Evolutionary conservation across 2,888 invertebrate species (phyloP), one percentile per base, ranked within the genome.

Genomic region (Megastigmus dorsalis): DNA sequence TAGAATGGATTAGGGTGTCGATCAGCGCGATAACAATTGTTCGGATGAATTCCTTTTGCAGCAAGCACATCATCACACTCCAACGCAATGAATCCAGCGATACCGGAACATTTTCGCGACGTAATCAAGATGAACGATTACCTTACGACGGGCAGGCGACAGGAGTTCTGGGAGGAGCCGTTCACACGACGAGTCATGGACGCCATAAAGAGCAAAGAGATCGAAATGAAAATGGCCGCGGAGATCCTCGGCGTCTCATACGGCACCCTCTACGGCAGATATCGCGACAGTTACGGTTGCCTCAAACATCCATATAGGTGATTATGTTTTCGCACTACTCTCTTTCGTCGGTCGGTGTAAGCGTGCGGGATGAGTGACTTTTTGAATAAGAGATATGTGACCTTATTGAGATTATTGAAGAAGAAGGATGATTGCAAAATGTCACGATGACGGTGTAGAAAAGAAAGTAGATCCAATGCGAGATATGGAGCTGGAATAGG

Each of bases 211-310:
- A 93, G 95, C 78, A 96, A 96, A 88, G 95, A 95, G 89, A 88
- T 97, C 84, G 96, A 97, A 89, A 96, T 97, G 96, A 97, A 97
- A 89, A 95, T 95, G 80, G 96, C 95, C 2, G 96, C 96, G 1
- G 95, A 96, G 87, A 92, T 97, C 71, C 89, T 96, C 55, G 96
- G 96, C 1, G 96, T 97, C 0, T 96, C 95, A 55, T 97, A 97
- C 89, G 96, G 96, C 4, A 96, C 96, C 0, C 90, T 97, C 6
- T 96, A 97, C 86, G 96, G 96, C 1, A 90, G 96, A 82, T 97
- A 97, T 86, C 90, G 96, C 4, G 96, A 97, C 88, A 95, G 95
- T 15, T 95, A 95, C 85, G 95, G 95, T 20, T 95, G 95, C 85
- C 91, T 95, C 76, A 95, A 95, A 88, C 93, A 95, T 88, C 95